These are phyloP conservation scores for Andrena praecox DNA, from an alignment of 2,888 invertebrate genomes.

Conservation along the genomic window DNA sequence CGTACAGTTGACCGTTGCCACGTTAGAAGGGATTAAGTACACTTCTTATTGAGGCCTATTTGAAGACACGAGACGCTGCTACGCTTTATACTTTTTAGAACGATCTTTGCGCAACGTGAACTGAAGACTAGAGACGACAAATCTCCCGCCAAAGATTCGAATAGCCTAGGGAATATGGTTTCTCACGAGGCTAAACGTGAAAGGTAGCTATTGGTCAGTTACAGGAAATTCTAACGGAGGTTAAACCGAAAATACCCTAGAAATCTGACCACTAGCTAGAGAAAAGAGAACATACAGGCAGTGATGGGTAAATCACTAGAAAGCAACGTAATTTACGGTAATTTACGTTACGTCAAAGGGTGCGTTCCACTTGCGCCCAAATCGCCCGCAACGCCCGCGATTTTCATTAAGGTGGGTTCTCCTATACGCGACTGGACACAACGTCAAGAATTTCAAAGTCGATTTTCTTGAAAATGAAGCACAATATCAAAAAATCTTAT, in stretches of 20 bases:
- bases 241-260: background rate
- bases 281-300: too few relatives aligned
- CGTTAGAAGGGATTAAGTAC: background rate
- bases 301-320: too few relatives aligned
- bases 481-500: too few relatives aligned
- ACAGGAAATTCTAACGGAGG: background rate
- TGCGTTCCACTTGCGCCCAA: too few relatives aligned
- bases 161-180: conserved; percentile 11
- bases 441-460: too few relatives aligned
- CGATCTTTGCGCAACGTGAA: background rate
- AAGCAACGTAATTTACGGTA: too few relatives aligned
- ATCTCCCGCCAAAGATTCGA: background rate
- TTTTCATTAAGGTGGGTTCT: too few relatives aligned
- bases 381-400: too few relatives aligned
- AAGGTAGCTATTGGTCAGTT: background rate
- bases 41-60: background rate
- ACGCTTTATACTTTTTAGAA: background rate
- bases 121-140: background rate
- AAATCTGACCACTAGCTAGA: too few relatives aligned
- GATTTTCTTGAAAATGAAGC: too few relatives aligned
- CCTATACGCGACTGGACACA: too few relatives aligned
- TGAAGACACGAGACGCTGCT: background rate
- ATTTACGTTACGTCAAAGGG: too few relatives aligned
- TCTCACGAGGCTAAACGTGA: background rate
- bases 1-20: background rate